Evolutionary conservation across 2,888 invertebrate genomes (phyloP).

Genomic region (Kryphioiulus occultus): DNA sequence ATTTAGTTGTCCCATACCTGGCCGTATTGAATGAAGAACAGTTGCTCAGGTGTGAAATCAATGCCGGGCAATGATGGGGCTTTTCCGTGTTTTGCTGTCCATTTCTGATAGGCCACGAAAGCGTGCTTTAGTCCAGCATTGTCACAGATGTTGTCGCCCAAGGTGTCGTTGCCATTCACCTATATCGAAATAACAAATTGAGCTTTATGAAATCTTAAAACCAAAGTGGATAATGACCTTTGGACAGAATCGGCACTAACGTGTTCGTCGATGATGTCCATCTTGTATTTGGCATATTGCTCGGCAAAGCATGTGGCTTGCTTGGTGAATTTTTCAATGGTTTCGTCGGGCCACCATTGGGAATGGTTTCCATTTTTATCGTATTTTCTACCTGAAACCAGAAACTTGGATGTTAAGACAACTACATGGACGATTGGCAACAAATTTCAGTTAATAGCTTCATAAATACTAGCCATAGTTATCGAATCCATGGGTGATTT

Average conservation of each 20-base stretch:
- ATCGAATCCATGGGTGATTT: conserved; percentile 61
- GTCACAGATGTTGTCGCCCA: conserved; percentile 63
- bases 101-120: conserved; percentile 60
- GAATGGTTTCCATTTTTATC: conserved; percentile 60
- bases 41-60: conserved; percentile 60
- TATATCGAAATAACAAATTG: conserved; percentile 52
- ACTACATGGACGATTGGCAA: background rate
- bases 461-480: conserved; percentile 57
- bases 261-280: conserved; percentile 58
- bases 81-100: conserved; percentile 57
- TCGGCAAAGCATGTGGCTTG: conserved; percentile 60
- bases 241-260: conserved; percentile 55
- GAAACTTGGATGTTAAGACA: background rate
- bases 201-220: background rate
- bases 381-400: conserved; percentile 58
- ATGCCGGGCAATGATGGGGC: conserved; percentile 61
- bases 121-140: conserved; percentile 62
- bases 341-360: conserved; percentile 61
- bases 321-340: conserved; percentile 59
- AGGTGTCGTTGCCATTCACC: conserved; percentile 62
- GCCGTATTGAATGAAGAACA: conserved; percentile 62
- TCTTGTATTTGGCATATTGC: conserved; percentile 59
- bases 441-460: background rate
- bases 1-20: conserved; percentile 58
- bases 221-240: no score